Percentiles rank a stretch among this genome's conserved stretches.
Evolutionary conservation across 2,888 invertebrate species (phyloP).

Genomic region (Agriopis aurantiaria): DNA sequence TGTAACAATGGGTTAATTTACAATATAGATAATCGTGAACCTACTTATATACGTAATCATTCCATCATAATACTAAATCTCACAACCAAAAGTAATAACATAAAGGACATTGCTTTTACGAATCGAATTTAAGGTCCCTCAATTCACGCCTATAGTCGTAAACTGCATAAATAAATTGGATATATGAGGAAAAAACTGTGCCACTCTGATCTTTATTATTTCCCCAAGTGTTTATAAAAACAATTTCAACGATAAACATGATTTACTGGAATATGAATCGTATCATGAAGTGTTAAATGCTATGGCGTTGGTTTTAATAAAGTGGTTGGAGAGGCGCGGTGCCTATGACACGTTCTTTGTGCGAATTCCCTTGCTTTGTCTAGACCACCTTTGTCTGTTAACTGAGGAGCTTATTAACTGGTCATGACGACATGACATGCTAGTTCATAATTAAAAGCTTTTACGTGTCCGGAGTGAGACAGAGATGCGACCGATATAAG

Average conservation of each 20-base stretch:
- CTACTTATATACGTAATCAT: not conserved
- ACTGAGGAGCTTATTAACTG: conserved; percentile 59
- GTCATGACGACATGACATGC: conserved; percentile 46
- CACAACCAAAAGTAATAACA: conserved; percentile 17
- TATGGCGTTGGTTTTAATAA: conserved; percentile 31
- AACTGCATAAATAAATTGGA: conserved; percentile 63
- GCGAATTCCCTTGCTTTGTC: conserved; percentile 58
- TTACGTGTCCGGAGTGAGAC: not conserved
- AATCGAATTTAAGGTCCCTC: conserved; percentile 45
- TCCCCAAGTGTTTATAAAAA: conserved; percentile 53
- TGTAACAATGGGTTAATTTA: no score
- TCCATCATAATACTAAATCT: conserved; percentile 25
- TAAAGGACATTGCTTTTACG: conserved; percentile 32
- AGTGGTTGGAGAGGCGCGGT: conserved; percentile 50
- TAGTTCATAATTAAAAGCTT: conserved; percentile 64
- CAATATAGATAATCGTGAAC: not conserved
- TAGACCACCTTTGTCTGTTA: conserved; percentile 62
- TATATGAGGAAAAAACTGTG: conserved; percentile 54
- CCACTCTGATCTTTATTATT: conserved; percentile 61
- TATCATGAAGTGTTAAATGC: conserved; percentile 35
- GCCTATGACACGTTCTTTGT: conserved; percentile 67
- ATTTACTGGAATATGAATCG: conserved; percentile 43
- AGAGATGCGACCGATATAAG: not conserved
- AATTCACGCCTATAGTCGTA: conserved; percentile 57
- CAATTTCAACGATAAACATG: conserved; percentile 29